phyloP scores from a whole-genome alignment of 1,140 invertebrate species.

The Helicoverpa armigera region DNA sequence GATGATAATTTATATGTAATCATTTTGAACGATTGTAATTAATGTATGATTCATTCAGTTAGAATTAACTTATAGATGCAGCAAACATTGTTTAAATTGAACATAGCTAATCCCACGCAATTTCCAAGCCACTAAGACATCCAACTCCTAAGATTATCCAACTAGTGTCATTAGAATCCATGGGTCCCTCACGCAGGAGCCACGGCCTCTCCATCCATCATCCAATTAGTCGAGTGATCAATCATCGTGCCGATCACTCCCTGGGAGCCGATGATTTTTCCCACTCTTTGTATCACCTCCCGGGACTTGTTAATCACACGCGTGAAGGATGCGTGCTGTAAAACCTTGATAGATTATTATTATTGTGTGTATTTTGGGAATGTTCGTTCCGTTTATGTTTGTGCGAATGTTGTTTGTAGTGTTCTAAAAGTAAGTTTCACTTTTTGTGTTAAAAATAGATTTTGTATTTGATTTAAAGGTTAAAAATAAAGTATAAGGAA shows the following conservation, averaged over 20 bases:
- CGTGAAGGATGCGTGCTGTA: constrained; percentile 59
- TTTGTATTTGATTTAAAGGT: constrained; percentile 35
- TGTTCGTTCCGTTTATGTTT: not conserved
- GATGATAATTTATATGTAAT: no score
- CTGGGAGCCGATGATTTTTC: constrained; percentile 80
- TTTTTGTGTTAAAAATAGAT: not conserved
- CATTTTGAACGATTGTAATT: no score
- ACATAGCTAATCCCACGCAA: not conserved
- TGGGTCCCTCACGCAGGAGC: constrained; percentile 14
- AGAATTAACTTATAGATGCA: no score
- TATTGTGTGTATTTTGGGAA: constrained; percentile 10
- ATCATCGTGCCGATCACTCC: constrained; percentile 87
- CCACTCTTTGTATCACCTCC: constrained; percentile 69
- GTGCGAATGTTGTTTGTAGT: not conserved
- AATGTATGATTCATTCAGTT: no score
- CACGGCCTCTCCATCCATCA: constrained; percentile 86
- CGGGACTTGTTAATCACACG: constrained; percentile 82
- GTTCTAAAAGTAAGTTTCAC: not conserved
- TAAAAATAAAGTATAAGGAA: constrained; percentile 2
- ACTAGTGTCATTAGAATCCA: not conserved
- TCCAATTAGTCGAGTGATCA: constrained; percentile 89
- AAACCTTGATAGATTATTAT: constrained; percentile 59
- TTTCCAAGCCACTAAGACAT: not conserved
- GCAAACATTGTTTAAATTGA: no score
- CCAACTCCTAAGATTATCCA: not conserved